These are phyloP conservation scores for Galeopsomyia nigrocyanea DNA, from an alignment of 2,888 invertebrate genomes.

Conservation along the genomic window DNA sequence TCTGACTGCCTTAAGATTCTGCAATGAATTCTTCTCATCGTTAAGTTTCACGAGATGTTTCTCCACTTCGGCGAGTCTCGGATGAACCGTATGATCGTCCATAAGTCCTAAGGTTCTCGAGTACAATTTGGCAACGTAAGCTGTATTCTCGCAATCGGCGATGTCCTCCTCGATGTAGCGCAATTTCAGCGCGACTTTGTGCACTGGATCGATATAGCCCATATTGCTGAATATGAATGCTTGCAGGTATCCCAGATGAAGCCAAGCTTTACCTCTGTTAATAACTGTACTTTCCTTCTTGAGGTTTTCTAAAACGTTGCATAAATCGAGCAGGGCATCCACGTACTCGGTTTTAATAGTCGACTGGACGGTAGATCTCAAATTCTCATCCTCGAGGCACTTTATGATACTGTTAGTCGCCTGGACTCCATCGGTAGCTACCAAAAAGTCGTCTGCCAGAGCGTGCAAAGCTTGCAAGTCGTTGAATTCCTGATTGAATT, in stretches of 20 bases:
- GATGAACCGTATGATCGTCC: slow-evolving; percentile 52
- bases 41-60: slow-evolving; percentile 48
- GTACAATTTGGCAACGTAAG: slow-evolving; percentile 74
- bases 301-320: slow-evolving; percentile 42
- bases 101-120: slow-evolving; percentile 66
- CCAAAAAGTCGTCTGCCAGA: slow-evolving; percentile 52
- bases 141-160: slow-evolving; percentile 72
- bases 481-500: slow-evolving; percentile 65
- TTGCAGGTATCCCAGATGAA: slow-evolving; percentile 61
- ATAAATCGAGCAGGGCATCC: slow-evolving; percentile 47
- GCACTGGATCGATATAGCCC: slow-evolving; percentile 82
- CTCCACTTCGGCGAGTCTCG: slow-evolving; percentile 49
- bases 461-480: slow-evolving; percentile 55
- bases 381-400: slow-evolving; percentile 26
- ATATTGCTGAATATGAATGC: slow-evolving; percentile 59
- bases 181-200: slow-evolving; percentile 81
- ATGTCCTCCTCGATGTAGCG: slow-evolving; percentile 80
- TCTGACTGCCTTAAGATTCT: slow-evolving; percentile 56
- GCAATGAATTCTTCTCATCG: slow-evolving; percentile 50
- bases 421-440: slow-evolving; percentile 46
- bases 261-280: slow-evolving; percentile 60
- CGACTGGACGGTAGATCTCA: slow-evolving; percentile 13
- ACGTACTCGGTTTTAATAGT: slow-evolving; percentile 42
- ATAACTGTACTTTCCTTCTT: slow-evolving; percentile 25
- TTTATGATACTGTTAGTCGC: slow-evolving; percentile 17